Percentiles rank a stretch among this genome's conserved stretches.
Conservation (phyloP, 2,113 vertebrate species). For the Corynorhinus townsendii region DNA sequence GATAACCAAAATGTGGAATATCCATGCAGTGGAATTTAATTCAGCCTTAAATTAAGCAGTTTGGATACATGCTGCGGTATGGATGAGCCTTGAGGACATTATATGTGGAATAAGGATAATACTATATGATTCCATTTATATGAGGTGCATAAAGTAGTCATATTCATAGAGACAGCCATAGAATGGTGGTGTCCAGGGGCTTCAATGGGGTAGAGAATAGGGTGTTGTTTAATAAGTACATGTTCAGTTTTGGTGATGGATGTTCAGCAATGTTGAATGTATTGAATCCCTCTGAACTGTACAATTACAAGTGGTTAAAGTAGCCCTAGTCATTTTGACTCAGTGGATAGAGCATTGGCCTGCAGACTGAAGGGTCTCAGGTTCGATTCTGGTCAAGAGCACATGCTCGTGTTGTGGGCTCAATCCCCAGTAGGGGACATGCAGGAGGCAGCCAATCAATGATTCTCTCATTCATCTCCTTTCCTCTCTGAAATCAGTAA, state of each 20-base stretch:
- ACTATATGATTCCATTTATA: accelerated
- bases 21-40: not conserved
- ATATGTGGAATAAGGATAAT: not conserved
- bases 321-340: too few relatives aligned
- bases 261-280: accelerated
- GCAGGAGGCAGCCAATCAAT: too few relatives aligned
- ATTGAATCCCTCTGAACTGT: not conserved
- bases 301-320: not conserved
- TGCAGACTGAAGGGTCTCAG: too few relatives aligned
- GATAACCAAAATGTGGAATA: not conserved
- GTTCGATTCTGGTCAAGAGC: too few relatives aligned
- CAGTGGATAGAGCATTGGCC: too few relatives aligned
- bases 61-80: not conserved
- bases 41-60: not conserved
- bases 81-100: not conserved
- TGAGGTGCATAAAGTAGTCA: not conserved
- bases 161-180: not conserved
- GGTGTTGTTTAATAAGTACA: not conserved
- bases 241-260: not conserved
- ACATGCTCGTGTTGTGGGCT: too few relatives aligned
- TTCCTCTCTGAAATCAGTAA: too few relatives aligned
- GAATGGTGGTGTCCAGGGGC: not conserved
- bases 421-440: too few relatives aligned
- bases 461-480: too few relatives aligned
- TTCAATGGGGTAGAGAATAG: not conserved